Evolutionary conservation across 2,113 vertebrate genomes (phyloP), one percentile per base, ranked within the genome.

Genomic region (Sisor rabdophorus): DNA sequence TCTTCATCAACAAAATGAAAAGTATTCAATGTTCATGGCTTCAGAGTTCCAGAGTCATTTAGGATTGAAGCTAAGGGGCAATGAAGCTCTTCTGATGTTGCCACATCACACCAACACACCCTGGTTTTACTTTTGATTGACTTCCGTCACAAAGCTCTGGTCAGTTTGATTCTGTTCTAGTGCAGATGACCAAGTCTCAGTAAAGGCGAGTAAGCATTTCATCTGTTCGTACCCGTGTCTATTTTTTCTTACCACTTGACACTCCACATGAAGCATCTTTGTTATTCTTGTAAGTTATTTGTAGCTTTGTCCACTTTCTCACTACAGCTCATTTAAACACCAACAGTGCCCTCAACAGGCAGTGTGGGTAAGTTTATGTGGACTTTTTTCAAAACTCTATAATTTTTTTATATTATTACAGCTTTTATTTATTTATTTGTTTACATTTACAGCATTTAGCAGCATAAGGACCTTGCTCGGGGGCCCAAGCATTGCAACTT

Each of bases 301-400:
- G 32, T 63, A 24, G n/a, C 8, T 28, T 26, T 24, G 7, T 58
- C 8, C 48, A 24, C 28, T n/a, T 16, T 28, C 72, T 65, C 47
- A 20, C 30, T 53, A 24, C 4, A 19, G 11, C 75, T 64, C 71
- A n/a, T n/a, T n/a, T 65, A 74, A 83, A 83, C 55, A 77, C 50
- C 82, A 83, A 83, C 82, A 83, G 64, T 83, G 82, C 82, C 82
- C 76, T 79, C 82, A 76, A 50, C 64, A 71, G 82, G 44, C 19
- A 8, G 63, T 59, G 26, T 70, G 55, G 20, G 8, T 28, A 12
- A 11, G 50, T 53, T 47, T n/a, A 10, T 12, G 47, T 19, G 28
- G 16, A 19, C 28, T 32, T 8, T 32, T 17, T 61, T 4, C 40
- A 44, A 44, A 36, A 36, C 32, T 36, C 3, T 36, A 36, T 36